phyloP scores from a whole-genome alignment of 2,113 vertebrate genomes.

The Ellobius talpinus region DNA sequence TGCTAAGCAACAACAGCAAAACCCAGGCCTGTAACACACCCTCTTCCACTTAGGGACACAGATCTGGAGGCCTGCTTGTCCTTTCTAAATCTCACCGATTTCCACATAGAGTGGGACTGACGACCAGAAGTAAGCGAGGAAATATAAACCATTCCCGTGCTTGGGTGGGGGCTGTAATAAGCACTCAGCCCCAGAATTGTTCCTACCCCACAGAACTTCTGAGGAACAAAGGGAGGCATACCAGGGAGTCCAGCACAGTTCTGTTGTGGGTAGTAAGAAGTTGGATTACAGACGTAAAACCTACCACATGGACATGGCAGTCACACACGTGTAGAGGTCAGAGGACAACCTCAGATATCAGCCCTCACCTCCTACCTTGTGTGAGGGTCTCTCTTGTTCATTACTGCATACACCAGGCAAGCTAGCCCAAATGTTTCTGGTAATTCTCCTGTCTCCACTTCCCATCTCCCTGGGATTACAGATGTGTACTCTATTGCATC shows the following conservation, averaged over 20 bases:
- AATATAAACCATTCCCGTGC: not conserved
- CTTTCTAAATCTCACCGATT: not conserved
- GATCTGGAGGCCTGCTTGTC: not conserved
- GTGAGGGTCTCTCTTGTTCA: not conserved
- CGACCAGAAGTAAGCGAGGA: constrained; percentile 32
- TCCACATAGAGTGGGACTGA: constrained; percentile 23
- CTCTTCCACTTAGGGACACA: not conserved
- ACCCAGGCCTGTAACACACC: not conserved
- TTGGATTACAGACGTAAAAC: constrained; percentile 8
- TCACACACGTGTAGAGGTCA: not conserved
- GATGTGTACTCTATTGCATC: not conserved
- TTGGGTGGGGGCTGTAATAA: not conserved
- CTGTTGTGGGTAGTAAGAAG: not conserved
- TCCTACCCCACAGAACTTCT: not conserved
- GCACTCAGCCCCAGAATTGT: not conserved
- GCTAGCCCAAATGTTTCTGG: not conserved
- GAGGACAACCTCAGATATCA: not conserved
- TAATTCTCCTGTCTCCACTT: not conserved
- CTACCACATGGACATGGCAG: not conserved
- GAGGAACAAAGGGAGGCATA: not conserved
- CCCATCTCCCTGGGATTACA: not conserved
- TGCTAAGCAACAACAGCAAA: not conserved
- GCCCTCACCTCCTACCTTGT: not conserved
- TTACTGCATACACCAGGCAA: not conserved
- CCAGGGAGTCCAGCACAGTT: not conserved